phyloP scores from a whole-genome alignment of 1,140 invertebrate species.

The Drosophila sp. region DNA sequence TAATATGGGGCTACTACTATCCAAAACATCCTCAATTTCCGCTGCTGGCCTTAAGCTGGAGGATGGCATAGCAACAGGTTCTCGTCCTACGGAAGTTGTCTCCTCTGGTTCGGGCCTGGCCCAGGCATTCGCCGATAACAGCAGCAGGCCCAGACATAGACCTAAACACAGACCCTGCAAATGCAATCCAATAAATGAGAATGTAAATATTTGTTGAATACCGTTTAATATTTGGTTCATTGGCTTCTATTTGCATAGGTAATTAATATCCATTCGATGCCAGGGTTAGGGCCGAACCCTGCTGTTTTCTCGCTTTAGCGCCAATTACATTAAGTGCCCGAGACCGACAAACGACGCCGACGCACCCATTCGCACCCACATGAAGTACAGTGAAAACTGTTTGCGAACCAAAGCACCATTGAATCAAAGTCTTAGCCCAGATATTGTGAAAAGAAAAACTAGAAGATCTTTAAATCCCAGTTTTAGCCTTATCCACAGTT shows the following conservation, averaged over 20 bases:
- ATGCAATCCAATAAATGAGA: background rate
- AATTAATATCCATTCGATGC: slow-evolving; percentile 37
- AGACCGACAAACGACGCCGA: background rate
- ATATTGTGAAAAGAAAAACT: too few species aligned
- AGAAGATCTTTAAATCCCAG: too few species aligned
- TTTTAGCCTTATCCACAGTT: too few species aligned
- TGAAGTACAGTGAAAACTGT: background rate
- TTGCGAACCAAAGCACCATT: too few species aligned
- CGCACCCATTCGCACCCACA: slow-evolving; percentile 16
- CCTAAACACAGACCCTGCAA: slow-evolving; percentile 21
- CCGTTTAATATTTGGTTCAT: slow-evolving; percentile 23
- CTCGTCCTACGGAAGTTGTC: background rate
- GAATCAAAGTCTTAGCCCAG: too few species aligned
- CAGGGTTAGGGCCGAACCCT: slow-evolving; percentile 26
- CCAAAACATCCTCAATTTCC: background rate
- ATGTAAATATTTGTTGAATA: slow-evolving; percentile 61
- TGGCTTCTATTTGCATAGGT: slow-evolving; percentile 31
- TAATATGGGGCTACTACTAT: background rate
- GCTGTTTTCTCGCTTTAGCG: slow-evolving; percentile 13
- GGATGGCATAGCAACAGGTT: background rate
- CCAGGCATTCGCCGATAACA: slow-evolving; percentile 41
- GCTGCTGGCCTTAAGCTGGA: background rate
- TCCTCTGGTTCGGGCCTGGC: slow-evolving; percentile 37
- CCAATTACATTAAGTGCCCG: slow-evolving; percentile 17
- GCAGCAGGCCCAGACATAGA: slow-evolving; percentile 30